Evolutionary conservation across 2,113 vertebrate species (phyloP).

Genomic region (Corythoichthys haematopterus): DNA sequence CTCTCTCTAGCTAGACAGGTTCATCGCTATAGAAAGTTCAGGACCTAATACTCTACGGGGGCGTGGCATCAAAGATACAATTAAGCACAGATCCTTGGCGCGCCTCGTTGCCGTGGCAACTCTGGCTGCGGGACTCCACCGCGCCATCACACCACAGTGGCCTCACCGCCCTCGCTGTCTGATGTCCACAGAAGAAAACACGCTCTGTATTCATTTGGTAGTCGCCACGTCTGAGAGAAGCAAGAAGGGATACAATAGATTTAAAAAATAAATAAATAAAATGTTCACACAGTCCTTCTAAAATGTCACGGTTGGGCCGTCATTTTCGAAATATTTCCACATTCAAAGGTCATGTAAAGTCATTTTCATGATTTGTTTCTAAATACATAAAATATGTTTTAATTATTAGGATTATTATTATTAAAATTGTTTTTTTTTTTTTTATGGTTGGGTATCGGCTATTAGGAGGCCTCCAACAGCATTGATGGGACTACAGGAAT

Average conservation of each 20-base stretch:
- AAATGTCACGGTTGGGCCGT: not conserved
- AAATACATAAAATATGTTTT: no score
- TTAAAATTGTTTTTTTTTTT: no score
- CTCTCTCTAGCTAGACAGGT: slow-evolving; percentile 46
- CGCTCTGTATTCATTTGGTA: slow-evolving; percentile 52
- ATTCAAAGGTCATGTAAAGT: not conserved
- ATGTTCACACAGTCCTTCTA: not conserved
- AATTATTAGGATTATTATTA: no score
- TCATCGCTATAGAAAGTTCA: slow-evolving; percentile 48
- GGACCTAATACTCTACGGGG: slow-evolving; percentile 7
- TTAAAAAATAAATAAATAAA: not conserved
- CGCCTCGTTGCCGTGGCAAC: not conserved
- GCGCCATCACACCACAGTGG: slow-evolving; percentile 61
- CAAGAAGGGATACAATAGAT: not conserved
- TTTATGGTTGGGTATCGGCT: no score
- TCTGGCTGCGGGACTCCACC: not conserved
- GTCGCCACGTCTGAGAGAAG: slow-evolving; percentile 52
- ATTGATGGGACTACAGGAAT: not conserved
- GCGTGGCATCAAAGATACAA: slow-evolving; percentile 7
- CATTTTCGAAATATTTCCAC: not conserved
- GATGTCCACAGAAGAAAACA: slow-evolving; percentile 57
- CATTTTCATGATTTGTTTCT: no score
- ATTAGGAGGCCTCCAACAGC: not conserved
- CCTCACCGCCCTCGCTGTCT: slow-evolving; percentile 65
- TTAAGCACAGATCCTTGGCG: slow-evolving; percentile 6